These are phyloP conservation scores for Aculops lycopersici DNA, from an alignment of 1,140 invertebrate species.

Conservation along the genomic window DNA sequence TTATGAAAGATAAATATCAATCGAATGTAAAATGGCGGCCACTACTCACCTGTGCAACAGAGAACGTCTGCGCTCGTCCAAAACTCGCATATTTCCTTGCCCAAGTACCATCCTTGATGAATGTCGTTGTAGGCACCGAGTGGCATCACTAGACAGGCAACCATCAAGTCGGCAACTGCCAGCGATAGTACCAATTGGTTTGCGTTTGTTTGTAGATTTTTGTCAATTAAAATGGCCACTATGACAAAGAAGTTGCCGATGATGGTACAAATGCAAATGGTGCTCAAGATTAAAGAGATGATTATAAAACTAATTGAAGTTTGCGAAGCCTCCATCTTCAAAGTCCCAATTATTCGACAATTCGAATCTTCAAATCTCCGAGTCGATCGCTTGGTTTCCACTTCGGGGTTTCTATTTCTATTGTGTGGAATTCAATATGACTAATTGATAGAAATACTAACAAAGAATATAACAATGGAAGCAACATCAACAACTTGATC, in stretches of 20 bases:
- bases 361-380: no score
- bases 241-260: slow-evolving; percentile 68
- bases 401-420: no score
- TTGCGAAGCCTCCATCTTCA: no score
- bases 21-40: neutral
- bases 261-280: slow-evolving; percentile 10
- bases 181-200: slow-evolving; percentile 56
- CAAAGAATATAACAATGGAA: no score
- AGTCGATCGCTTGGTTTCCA: no score
- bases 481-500: no score
- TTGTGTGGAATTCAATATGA: no score
- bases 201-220: slow-evolving; percentile 44
- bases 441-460: no score
- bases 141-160: slow-evolving; percentile 57
- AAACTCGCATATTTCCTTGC: slow-evolving; percentile 56
- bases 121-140: slow-evolving; percentile 43
- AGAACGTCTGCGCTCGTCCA: slow-evolving; percentile 74
- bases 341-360: no score
- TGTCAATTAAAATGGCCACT: slow-evolving; percentile 52
- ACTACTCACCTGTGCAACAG: slow-evolving; percentile 39
- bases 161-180: slow-evolving; percentile 48
- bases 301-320: neutral
- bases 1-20: neutral
- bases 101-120: slow-evolving; percentile 39
- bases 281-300: slow-evolving; percentile 6